A percentile compares a stretch with the other conserved stretches of the same genome.
Conservation (phyloP, 2,797 vertebrate genomes). For the Saguinus oedipus region DNA sequence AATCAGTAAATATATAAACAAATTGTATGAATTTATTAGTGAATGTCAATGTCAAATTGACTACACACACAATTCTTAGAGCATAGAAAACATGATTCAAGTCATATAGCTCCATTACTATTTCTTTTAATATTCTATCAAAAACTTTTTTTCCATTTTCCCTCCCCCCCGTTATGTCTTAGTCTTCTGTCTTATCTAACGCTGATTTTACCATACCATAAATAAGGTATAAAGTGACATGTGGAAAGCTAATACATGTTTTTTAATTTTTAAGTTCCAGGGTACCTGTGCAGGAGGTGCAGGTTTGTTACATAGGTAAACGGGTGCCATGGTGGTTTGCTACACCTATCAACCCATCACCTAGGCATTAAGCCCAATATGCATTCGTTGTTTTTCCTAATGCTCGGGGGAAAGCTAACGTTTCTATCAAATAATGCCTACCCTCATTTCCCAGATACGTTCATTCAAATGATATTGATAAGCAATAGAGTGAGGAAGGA, state of each 20-base stretch:
- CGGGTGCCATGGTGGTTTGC: too few species aligned
- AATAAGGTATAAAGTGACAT: neutral
- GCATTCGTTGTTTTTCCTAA: too few species aligned
- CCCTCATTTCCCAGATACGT: neutral
- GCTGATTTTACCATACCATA: neutral
- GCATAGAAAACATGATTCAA: neutral
- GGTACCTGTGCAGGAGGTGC: too few species aligned
- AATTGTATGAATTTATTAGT: neutral
- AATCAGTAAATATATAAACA: neutral
- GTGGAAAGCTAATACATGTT: neutral
- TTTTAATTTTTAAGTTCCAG: neutral
- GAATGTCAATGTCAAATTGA: neutral
- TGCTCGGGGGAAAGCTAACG: neutral
- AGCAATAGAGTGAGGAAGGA: neutral
- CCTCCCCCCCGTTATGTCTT: neutral
- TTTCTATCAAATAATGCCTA: slow-evolving; percentile 6
- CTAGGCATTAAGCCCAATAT: too few species aligned
- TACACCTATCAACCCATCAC: too few species aligned
- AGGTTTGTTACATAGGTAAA: too few species aligned
- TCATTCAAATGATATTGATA: neutral
- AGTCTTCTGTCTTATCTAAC: neutral
- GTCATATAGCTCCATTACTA: neutral
- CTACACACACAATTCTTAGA: neutral
- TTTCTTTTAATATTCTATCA: neutral
- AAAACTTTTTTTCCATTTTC: too few species aligned